Evolutionary conservation across 2,113 vertebrate species (phyloP).

Genomic region (Hippolais icterina): DNA sequence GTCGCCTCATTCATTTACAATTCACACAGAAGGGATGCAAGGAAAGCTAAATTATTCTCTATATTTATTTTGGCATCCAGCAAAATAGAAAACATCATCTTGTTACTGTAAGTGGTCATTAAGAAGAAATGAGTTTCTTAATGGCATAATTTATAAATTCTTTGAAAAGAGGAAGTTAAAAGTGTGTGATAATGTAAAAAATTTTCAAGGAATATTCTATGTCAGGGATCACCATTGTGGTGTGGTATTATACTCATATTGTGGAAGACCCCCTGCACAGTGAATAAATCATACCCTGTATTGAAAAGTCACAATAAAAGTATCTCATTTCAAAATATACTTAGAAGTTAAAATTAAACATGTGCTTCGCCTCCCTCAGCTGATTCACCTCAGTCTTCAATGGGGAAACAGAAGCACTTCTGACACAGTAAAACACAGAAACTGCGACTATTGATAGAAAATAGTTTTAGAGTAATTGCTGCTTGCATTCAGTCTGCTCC

Average conservation of each 20-base stretch:
- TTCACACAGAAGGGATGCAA: neutral
- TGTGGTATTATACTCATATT: neutral
- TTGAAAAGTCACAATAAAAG: neutral
- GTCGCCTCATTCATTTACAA: neutral
- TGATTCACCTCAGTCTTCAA: neutral
- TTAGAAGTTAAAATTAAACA: neutral
- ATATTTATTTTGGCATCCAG: neutral
- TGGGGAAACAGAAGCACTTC: neutral
- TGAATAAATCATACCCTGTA: neutral
- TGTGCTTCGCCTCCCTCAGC: neutral
- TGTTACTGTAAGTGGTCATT: neutral
- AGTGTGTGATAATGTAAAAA: neutral
- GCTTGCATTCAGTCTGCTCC: neutral
- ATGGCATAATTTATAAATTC: neutral
- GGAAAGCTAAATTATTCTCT: neutral
- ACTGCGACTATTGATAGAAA: neutral
- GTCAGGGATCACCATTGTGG: neutral
- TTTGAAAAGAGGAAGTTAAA: neutral
- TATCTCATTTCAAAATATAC: neutral
- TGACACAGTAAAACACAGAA: neutral
- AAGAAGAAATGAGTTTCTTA: neutral
- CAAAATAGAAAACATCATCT: neutral
- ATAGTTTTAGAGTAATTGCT: neutral
- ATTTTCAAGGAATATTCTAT: neutral
- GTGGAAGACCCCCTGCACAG: neutral